Evolutionary conservation across 2,888 invertebrate species (phyloP).

Genomic region (Pachydiplax longipennis): DNA sequence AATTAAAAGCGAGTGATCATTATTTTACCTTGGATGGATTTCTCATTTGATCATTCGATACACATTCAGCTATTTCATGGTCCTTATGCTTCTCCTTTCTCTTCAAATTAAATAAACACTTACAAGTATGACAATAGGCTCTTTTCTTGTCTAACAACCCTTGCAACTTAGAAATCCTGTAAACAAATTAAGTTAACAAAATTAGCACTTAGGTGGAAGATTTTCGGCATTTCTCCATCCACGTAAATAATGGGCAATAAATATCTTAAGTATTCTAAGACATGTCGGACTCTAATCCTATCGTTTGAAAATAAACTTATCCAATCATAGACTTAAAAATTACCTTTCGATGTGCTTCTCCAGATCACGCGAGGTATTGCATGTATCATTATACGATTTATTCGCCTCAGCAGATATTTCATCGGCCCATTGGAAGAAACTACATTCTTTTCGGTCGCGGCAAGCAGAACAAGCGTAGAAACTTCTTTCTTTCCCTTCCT

Average conservation of each 20-base stretch:
- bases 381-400: neutral
- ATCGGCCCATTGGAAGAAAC: constrained; percentile 69
- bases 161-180: neutral
- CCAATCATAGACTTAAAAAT: neutral
- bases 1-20: constrained; percentile 13
- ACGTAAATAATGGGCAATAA: too few relatives aligned
- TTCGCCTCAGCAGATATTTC: constrained; percentile 54
- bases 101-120: constrained; percentile 61
- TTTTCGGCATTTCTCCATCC: too few relatives aligned
- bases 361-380: neutral
- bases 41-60: constrained; percentile 67
- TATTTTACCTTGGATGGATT: constrained; percentile 66
- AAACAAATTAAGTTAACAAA: neutral
- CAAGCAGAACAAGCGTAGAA: constrained; percentile 87
- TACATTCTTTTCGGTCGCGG: constrained; percentile 79
- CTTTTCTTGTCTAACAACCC: constrained; percentile 59
- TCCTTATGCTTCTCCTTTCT: constrained; percentile 62
- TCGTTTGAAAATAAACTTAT: neutral
- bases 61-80: constrained; percentile 64
- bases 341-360: neutral
- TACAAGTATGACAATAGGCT: constrained; percentile 72
- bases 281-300: too few relatives aligned
- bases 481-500: constrained; percentile 56
- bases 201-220: neutral
- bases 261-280: too few relatives aligned